A percentile compares a stretch with the other conserved stretches of the same genome.
Conservation (phyloP, 1,140 invertebrate species). For the Caenorhabditis elegans region DNA sequence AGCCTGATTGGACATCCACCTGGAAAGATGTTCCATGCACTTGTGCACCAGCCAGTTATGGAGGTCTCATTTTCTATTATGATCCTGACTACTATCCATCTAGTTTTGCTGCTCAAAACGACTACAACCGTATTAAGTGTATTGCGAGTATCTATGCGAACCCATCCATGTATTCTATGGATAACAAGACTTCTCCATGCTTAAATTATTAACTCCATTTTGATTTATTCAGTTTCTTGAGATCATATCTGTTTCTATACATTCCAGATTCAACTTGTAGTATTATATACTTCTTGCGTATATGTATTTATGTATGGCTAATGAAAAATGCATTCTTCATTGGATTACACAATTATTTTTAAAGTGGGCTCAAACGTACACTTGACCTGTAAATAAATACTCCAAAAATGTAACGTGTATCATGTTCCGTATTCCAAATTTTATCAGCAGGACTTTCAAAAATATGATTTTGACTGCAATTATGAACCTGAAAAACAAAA, state of each 20-base stretch:
- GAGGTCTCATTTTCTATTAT: constrained; percentile 43
- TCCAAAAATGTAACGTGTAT: too few species aligned
- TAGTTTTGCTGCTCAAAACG: constrained; percentile 47
- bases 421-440: too few species aligned
- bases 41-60: constrained; percentile 52
- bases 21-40: constrained; percentile 52
- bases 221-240: not conserved
- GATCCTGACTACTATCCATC: constrained; percentile 50
- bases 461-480: too few species aligned
- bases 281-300: not conserved
- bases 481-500: too few species aligned
- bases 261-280: not conserved
- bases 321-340: not conserved
- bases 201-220: constrained; percentile 36
- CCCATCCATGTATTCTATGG: constrained; percentile 47
- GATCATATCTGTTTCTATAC: constrained; percentile 7
- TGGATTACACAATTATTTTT: too few species aligned
- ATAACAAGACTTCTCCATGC: constrained; percentile 41
- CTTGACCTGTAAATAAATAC: too few species aligned
- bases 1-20: constrained; percentile 51
- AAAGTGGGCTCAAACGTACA: too few species aligned
- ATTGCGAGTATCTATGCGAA: constrained; percentile 48
- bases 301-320: not conserved
- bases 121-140: constrained; percentile 39
- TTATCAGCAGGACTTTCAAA: too few species aligned